Conservation (phyloP, 2,888 invertebrate genomes). For the Papilio gigon region DNA sequence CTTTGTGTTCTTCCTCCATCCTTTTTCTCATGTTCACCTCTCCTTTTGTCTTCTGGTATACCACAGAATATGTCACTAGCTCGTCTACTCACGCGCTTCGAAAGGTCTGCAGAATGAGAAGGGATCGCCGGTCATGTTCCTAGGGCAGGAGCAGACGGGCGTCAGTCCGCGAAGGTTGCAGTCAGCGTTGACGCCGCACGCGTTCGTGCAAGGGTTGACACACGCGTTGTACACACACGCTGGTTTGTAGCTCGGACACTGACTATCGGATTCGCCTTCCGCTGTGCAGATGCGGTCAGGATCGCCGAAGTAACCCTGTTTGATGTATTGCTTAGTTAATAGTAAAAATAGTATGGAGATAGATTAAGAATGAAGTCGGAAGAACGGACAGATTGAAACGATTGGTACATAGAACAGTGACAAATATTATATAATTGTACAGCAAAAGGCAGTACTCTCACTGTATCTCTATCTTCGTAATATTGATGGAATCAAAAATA, state of each 20-base stretch:
- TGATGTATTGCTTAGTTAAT: background rate
- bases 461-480: no score
- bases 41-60: no score
- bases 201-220: slow-evolving; percentile 90
- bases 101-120: slow-evolving; percentile 91
- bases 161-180: slow-evolving; percentile 90
- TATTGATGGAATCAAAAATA: no score
- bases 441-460: no score
- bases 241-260: slow-evolving; percentile 89
- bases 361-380: no score
- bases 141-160: slow-evolving; percentile 93
- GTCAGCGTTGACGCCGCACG: slow-evolving; percentile 90
- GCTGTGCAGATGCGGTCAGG: slow-evolving; percentile 89
- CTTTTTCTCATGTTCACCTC: background rate
- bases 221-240: slow-evolving; percentile 92
- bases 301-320: slow-evolving; percentile 89
- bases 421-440: no score
- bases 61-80: background rate
- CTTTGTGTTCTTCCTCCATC: background rate
- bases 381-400: no score
- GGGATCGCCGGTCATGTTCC: slow-evolving; percentile 93
- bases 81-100: slow-evolving; percentile 84
- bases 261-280: slow-evolving; percentile 90
- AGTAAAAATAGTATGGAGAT: no score
- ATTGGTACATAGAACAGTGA: no score